Percentiles rank a stretch among this genome's conserved stretches.
Conservation (phyloP, 2,797 vertebrate species). For the Myoxocephalus aenaeus region DNA sequence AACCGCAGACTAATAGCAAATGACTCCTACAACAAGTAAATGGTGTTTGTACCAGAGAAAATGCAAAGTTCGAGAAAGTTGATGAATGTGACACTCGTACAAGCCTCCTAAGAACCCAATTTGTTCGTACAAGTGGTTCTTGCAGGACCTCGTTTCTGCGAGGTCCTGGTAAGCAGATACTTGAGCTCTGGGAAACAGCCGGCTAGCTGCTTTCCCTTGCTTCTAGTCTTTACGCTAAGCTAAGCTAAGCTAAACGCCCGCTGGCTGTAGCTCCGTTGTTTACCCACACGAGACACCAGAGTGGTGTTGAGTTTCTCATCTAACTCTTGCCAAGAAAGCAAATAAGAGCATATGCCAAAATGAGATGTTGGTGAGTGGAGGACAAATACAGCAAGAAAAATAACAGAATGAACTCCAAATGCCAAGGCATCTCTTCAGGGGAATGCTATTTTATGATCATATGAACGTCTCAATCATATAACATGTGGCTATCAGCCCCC, state of each 20-base stretch:
- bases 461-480: constrained; percentile 27
- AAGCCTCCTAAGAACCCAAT: no score
- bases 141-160: no score
- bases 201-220: not conserved
- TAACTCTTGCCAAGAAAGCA: not conserved
- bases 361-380: constrained; percentile 2
- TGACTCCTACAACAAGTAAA: no score
- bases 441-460: constrained; percentile 21
- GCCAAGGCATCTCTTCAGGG: constrained; percentile 18
- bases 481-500: constrained; percentile 33
- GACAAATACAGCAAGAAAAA: constrained; percentile 20
- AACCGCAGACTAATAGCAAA: no score
- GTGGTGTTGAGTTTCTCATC: not conserved
- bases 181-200: not conserved
- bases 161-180: not conserved
- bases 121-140: no score
- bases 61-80: no score
- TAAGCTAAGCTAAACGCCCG: not conserved
- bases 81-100: no score
- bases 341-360: not conserved
- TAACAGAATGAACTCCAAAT: constrained; percentile 34
- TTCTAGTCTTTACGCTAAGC: not conserved
- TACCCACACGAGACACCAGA: not conserved
- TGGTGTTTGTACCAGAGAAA: no score
- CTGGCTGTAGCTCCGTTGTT: not conserved